Base-by-base conservation (phyloP, 2,113 vertebrate species). In the Chinchilla lanigera region DNA sequence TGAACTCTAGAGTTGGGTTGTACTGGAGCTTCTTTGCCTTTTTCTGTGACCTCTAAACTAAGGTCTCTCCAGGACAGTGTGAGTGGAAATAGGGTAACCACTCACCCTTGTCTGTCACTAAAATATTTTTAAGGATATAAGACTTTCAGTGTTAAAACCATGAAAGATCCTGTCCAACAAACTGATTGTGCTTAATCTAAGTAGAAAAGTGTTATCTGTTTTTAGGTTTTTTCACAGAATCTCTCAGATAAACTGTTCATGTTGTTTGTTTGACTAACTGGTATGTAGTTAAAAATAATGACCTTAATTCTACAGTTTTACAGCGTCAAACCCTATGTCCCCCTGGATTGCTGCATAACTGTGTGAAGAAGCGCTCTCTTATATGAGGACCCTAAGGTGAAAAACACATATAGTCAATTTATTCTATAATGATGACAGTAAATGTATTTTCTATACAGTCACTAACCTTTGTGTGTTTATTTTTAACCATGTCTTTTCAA, bases 291-390 rank as follows among this genome's bases (percentile, higher is more conserved):
- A 38, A 24, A 7, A 17, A 26, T 12, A 33, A 3, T 71, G 12
- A 90, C 7, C 19, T 65, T 19, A 44, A 69, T 54, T 0, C 22
- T 47, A 41, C 71, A 77, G 0, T 28, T 81, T 50, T 80, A 33
- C 9, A 73, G 54, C 1, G 38, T 12, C n/a, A 30, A 86, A 86
- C 7, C 3, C 24, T 63, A 22, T 50, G 11, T 65, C 9, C 38
- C 0, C 12, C 2, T 78, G 1, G 11, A 6, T 12, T 4, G 16
- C 7, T 33, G 2, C 10, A 26, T 47, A 33, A 54, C 28, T 3
- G 26, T 14, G 16, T 50, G 30, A 9, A 90, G 3, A n/a, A 47
- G 47, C 77, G 13, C 14, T 73, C 73, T 7, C 2, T 26, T 4
- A 54, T 11, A 52, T 24, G 26, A 86, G 10, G 7, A 88, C 0